A percentile compares a stretch with the other conserved stretches of the same genome.
Evolutionary conservation across 2,113 vertebrate species (phyloP).

Genomic region (Syngnathus floridae): DNA sequence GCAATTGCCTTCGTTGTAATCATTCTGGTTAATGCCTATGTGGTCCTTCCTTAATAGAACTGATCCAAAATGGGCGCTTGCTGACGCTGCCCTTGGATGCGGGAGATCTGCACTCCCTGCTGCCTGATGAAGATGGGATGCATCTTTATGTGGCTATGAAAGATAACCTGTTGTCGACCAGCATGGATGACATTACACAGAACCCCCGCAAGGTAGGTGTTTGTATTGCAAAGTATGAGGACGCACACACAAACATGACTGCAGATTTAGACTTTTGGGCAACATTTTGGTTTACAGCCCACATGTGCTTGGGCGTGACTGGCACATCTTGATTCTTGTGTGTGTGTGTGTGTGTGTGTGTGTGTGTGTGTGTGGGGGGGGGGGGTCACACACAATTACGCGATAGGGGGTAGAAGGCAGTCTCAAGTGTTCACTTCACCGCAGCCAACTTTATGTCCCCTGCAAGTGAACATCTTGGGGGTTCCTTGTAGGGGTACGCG

Average conservation of each 20-base stretch:
- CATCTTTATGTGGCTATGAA: conserved; percentile 74
- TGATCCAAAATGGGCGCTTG: conserved; percentile 69
- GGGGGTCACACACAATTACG: too few species aligned
- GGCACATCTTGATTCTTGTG: too few species aligned
- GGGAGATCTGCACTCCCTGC: conserved; percentile 68
- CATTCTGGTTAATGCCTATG: neutral
- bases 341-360: too few species aligned
- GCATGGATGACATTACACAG: conserved; percentile 74
- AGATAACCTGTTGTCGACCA: conserved; percentile 71
- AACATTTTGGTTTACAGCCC: too few species aligned
- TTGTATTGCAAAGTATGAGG: neutral
- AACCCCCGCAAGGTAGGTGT: conserved; percentile 65
- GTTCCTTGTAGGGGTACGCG: too few species aligned
- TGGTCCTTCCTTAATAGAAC: conserved; percentile 49
- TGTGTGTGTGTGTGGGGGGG: too few species aligned
- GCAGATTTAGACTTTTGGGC: neutral
- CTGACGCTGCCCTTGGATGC: conserved; percentile 64
- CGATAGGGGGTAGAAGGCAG: too few species aligned
- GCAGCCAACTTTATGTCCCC: too few species aligned
- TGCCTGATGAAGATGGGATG: conserved; percentile 68
- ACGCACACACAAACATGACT: neutral
- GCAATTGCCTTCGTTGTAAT: neutral
- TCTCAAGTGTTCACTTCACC: too few species aligned
- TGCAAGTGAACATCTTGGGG: too few species aligned
- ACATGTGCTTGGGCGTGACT: too few species aligned